A percentile compares a stretch with the other conserved stretches of the same genome.
Conservation (phyloP, 2,113 vertebrate genomes). For the Alouatta palliata region DNA sequence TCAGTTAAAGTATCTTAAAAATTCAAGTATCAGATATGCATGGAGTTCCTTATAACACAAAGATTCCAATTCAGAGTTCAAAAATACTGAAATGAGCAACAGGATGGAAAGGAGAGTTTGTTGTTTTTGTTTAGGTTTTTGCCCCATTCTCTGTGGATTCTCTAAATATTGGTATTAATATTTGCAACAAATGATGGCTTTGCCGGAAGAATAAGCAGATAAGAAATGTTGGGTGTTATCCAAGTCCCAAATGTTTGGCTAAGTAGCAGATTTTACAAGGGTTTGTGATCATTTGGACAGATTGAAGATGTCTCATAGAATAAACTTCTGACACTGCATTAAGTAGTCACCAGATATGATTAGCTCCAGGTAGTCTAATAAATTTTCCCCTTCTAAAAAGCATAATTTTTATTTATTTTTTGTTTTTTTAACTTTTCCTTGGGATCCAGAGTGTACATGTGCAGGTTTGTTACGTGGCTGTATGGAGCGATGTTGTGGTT, state of each 20-base stretch:
- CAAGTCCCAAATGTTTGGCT: neutral
- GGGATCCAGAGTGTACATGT: too few relatives aligned
- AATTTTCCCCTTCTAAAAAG: neutral
- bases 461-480: too few relatives aligned
- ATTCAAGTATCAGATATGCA: too few relatives aligned
- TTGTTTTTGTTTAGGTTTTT: neutral
- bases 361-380: neutral
- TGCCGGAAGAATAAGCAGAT: neutral
- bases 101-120: neutral
- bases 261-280: neutral
- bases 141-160: neutral
- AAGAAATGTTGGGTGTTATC: neutral
- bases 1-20: neutral
- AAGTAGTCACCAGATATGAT: neutral
- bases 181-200: neutral
- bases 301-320: neutral
- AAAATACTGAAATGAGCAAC: neutral
- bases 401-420: neutral
- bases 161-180: neutral
- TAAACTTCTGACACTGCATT: neutral
- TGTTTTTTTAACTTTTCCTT: too few relatives aligned
- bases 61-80: neutral
- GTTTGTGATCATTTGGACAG: neutral
- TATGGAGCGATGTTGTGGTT: too few relatives aligned
- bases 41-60: neutral